A percentile compares a stretch with the other conserved stretches of the same genome.
These are phyloP conservation scores for Uromys caudimaculatus DNA, from an alignment of 2,797 vertebrate genomes.

Conservation along the genomic window DNA sequence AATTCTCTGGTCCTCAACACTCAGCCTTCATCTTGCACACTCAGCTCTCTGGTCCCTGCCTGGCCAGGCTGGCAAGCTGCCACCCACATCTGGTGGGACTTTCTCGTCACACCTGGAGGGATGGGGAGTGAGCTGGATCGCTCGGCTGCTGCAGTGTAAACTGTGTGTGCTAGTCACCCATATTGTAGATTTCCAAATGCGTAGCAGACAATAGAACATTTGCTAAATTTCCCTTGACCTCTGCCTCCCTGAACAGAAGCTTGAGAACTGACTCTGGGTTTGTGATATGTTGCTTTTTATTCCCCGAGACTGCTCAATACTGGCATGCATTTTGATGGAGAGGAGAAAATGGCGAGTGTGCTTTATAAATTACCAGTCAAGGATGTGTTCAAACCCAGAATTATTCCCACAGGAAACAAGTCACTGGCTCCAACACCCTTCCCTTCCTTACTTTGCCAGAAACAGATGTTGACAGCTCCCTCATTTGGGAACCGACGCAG, in stretches of 20 bases:
- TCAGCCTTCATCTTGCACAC: neutral
- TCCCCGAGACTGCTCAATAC: constrained; percentile 50
- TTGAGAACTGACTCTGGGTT: constrained; percentile 55
- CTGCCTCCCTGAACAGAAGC: constrained; percentile 13
- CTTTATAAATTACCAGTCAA: constrained; percentile 84
- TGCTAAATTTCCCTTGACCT: constrained; percentile 59
- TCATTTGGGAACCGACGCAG: constrained; percentile 79
- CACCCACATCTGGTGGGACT: constrained; percentile 24
- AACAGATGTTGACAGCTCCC: constrained; percentile 82
- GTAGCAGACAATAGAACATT: neutral
- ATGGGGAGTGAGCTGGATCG: neutral
- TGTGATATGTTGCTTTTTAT: neutral
- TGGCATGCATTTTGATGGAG: constrained; percentile 71
- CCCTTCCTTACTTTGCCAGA: constrained; percentile 77
- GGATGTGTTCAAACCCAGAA: constrained; percentile 80
- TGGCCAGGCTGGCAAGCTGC: neutral
- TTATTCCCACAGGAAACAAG: constrained; percentile 81
- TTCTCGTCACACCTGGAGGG: constrained; percentile 38
- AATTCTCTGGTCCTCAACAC: constrained; percentile 27
- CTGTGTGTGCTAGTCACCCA: neutral
- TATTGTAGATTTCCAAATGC: constrained; percentile 25
- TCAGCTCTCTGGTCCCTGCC: neutral
- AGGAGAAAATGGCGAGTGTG: constrained; percentile 74
- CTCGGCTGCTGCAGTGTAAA: neutral
- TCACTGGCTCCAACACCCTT: constrained; percentile 73